Evolutionary conservation across 2,888 invertebrate species (phyloP).

Genomic region (Drosophila parthenogenetica): DNA sequence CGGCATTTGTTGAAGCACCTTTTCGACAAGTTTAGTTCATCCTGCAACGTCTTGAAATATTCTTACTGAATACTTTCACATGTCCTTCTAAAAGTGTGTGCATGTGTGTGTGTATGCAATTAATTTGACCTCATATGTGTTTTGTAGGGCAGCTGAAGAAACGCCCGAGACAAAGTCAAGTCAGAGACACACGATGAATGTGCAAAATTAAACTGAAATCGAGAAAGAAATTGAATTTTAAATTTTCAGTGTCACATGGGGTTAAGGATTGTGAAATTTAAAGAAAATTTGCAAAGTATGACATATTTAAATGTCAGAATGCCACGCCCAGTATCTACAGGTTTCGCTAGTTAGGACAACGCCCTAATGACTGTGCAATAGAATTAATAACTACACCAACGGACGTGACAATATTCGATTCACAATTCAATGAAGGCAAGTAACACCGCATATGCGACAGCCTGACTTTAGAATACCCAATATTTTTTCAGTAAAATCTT

Average conservation of each 20-base stretch:
- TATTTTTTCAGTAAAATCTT: no score
- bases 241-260: conserved; percentile 39
- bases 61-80: conserved; percentile 19
- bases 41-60: conserved; percentile 27
- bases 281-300: no score
- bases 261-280: no score
- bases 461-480: not conserved
- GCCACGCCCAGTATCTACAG: conserved; percentile 23
- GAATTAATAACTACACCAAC: conserved; percentile 13
- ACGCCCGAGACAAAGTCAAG: conserved; percentile 28
- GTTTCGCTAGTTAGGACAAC: conserved; percentile 8
- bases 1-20: conserved; percentile 56
- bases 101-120: conserved; percentile 37
- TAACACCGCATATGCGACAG: not conserved
- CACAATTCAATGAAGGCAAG: conserved; percentile 5
- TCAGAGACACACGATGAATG: conserved; percentile 6
- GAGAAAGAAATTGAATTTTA: conserved; percentile 4
- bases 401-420: conserved; percentile 3
- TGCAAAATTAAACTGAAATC: conserved; percentile 5
- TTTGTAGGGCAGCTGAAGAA: conserved; percentile 18
- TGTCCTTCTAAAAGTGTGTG: conserved; percentile 39
- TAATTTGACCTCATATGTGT: conserved; percentile 47
- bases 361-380: conserved; percentile 39
- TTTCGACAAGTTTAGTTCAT: conserved; percentile 44
- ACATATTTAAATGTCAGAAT: not conserved